Evolutionary conservation across 2,888 invertebrate genomes (phyloP), one percentile per base, ranked within the genome.

Genomic region (Drosophila neonasuta): DNA sequence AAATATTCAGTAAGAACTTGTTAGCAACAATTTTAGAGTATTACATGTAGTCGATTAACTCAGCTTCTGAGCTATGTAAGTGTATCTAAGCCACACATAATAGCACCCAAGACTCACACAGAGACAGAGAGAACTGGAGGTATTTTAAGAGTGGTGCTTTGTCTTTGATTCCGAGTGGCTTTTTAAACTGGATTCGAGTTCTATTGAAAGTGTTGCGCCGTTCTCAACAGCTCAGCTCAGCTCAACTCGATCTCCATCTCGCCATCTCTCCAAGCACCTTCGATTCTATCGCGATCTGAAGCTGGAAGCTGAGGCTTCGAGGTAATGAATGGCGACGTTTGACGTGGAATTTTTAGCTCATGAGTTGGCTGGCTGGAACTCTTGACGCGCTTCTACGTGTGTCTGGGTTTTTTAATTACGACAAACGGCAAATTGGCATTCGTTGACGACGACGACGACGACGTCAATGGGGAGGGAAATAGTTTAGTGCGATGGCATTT

Each of bases 191-290:
- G 85, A 78, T 77, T 84, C 81, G 64, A 74, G 73, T 87, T 82
- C 85, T 85, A 82, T 82, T 85, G 87, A 82, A 87, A 82, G 87
- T 85, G 85, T 81, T 85, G 79, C 45, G 49, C 45, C 58, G 36
- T 46, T 56, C 34, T 20, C 49, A 41, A 11, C 30, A 20, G 13
- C 13, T n/a, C 39, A 36, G 8, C 52, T 32, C n/a, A 36, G n/a
- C 36, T 36, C 36, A 13, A 10, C 39, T 41, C 24, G 17, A 32
- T 24, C 45, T 32, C 55, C 8, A 45, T 36, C 56, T 24, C 24
- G 24, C 24, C 24, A 45, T 36, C 56, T 44, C 55, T 44, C 55
- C 10, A 36, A 17, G 44, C 32, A 34, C 32, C 32, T 34, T 6
- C 36, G n/a, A 4, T 11, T 36, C 36, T 4, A 36, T 11, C 6